A percentile compares a stretch with the other conserved stretches of the same genome.
These are phyloP conservation scores for Drosophila villosipedis DNA, from an alignment of 2,888 invertebrate species.

Conservation along the genomic window DNA sequence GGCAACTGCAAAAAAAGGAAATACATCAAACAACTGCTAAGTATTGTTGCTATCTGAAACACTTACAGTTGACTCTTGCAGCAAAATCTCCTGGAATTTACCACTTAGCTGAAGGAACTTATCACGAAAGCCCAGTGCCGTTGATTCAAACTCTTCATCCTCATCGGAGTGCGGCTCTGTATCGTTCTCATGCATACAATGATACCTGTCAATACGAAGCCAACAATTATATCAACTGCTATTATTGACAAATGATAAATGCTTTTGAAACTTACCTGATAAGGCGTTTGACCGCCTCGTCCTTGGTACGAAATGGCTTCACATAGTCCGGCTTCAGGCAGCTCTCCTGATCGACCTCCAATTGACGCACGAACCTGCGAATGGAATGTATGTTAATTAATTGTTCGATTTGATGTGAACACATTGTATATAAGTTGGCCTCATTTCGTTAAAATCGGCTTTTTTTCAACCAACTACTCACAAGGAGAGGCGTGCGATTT, in stretches of 20 bases:
- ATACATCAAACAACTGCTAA: not conserved
- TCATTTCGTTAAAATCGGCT: slow-evolving; percentile 70
- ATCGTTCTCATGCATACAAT: slow-evolving; percentile 88
- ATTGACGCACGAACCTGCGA: slow-evolving; percentile 90
- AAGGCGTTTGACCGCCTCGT: slow-evolving; percentile 91
- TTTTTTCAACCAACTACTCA: slow-evolving; percentile 86
- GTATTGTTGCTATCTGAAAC: not conserved
- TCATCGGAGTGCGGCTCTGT: slow-evolving; percentile 89
- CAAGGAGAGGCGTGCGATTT: slow-evolving; percentile 85
- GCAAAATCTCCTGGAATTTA: slow-evolving; percentile 90
- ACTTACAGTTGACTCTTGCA: slow-evolving; percentile 92
- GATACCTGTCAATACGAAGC: slow-evolving; percentile 86
- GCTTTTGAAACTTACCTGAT: slow-evolving; percentile 85
- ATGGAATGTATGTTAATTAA: slow-evolving; percentile 26
- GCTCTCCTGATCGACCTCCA: slow-evolving; percentile 91
- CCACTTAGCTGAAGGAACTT: slow-evolving; percentile 90
- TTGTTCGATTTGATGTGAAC: not conserved
- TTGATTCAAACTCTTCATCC: slow-evolving; percentile 89
- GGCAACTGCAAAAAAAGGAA: slow-evolving; percentile 86
- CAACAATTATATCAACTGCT: not conserved
- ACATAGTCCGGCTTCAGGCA: slow-evolving; percentile 91
- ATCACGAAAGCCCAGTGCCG: slow-evolving; percentile 89
- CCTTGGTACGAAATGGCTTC: slow-evolving; percentile 89
- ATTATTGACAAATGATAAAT: no score
- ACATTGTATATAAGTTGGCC: slow-evolving; percentile 59